These are phyloP conservation scores for Aphaenogaster floridana DNA, from an alignment of 1,140 invertebrate species.

Conservation along the genomic window DNA sequence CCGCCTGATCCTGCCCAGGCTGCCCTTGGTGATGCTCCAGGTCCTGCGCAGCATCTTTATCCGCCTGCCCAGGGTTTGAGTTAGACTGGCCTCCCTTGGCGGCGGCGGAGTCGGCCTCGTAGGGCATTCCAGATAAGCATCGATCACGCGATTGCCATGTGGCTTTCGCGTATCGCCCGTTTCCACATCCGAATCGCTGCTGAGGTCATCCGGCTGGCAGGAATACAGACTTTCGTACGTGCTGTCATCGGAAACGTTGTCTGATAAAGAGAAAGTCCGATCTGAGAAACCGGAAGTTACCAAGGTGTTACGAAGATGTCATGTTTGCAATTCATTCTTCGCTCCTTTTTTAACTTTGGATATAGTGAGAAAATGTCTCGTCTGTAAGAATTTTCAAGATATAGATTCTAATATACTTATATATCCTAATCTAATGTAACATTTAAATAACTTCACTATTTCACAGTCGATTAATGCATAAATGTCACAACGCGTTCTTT, in stretches of 20 bases:
- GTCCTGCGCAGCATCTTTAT: constrained; percentile 84
- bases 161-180: constrained; percentile 21
- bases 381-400: not conserved
- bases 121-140: constrained; percentile 74
- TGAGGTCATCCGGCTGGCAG: constrained; percentile 78
- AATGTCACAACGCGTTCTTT: not conserved
- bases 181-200: constrained; percentile 79
- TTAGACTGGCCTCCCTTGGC: constrained; percentile 82
- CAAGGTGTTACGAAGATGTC: constrained; percentile 2
- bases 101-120: constrained; percentile 82
- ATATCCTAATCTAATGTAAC: not conserved
- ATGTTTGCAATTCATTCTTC: not conserved
- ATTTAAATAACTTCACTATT: not conserved
- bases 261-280: constrained; percentile 68
- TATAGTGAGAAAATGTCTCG: not conserved
- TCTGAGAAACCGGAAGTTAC: constrained; percentile 5
- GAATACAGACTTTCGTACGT: constrained; percentile 83
- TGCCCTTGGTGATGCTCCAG: constrained; percentile 85
- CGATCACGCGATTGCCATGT: not conserved
- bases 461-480: not conserved
- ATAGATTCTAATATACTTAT: not conserved
- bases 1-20: constrained; percentile 81
- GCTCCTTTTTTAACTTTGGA: not conserved
- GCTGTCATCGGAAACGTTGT: constrained; percentile 83
- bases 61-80: constrained; percentile 79